Conservation (phyloP, 2,888 invertebrate species). For the Cyaniris semiargus region DNA sequence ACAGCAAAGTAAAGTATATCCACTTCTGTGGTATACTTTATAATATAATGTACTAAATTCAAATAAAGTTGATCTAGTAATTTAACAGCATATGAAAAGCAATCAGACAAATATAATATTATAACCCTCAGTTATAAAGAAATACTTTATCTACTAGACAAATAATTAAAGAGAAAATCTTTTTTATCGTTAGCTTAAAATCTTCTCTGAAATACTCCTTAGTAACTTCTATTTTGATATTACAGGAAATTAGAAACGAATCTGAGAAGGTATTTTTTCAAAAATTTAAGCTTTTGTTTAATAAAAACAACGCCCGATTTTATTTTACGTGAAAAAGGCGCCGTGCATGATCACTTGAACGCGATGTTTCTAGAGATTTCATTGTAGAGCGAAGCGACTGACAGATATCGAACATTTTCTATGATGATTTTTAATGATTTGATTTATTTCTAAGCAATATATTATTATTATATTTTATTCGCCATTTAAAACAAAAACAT, state of each 20-base stretch:
- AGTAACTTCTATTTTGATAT: not conserved
- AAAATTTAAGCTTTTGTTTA: constrained; percentile 8
- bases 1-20: no score
- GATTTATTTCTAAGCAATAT: not conserved
- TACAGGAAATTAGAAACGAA: constrained; percentile 18
- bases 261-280: not conserved
- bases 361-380: not conserved
- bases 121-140: no score
- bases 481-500: no score
- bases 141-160: not conserved
- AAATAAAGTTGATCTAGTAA: no score
- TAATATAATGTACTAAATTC: no score
- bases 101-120: no score
- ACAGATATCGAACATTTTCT: not conserved
- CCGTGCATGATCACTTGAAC: not conserved
- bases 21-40: no score
- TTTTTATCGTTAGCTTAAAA: not conserved
- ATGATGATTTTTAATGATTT: not conserved
- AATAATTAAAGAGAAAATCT: not conserved
- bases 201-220: not conserved
- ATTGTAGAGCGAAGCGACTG: not conserved
- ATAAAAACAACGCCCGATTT: not conserved
- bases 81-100: no score
- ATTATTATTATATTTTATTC: not conserved
- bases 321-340: not conserved